Evolutionary conservation across 2,888 invertebrate genomes (phyloP).

Genomic region (Drosophila kuntzei): DNA sequence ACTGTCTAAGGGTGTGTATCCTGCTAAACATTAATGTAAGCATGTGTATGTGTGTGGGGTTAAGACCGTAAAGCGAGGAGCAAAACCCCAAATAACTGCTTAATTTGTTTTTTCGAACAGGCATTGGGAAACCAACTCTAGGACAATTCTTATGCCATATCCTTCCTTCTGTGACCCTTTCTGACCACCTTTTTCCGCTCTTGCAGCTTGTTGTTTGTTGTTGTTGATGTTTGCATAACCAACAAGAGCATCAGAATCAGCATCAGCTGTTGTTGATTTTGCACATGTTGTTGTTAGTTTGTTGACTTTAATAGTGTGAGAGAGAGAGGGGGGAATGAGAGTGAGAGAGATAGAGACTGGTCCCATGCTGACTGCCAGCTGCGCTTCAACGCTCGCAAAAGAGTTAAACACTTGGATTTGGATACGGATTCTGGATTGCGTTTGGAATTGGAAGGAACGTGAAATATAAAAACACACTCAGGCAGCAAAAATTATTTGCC

Average conservation of each 20-base stretch:
- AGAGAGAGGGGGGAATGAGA: slow-evolving; percentile 16
- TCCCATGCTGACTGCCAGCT: slow-evolving; percentile 44
- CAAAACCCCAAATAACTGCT: slow-evolving; percentile 75
- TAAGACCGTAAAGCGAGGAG: slow-evolving; percentile 30
- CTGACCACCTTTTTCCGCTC: slow-evolving; percentile 59
- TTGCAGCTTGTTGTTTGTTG: slow-evolving; percentile 28
- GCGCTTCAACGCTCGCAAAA: slow-evolving; percentile 61
- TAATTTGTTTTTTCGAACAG: slow-evolving; percentile 70
- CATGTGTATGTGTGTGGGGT: slow-evolving; percentile 2
- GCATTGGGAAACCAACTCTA: slow-evolving; percentile 32
- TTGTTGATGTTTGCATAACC: slow-evolving; percentile 34
- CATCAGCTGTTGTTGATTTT: slow-evolving; percentile 48
- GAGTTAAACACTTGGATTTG: slow-evolving; percentile 35
- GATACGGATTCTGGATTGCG: slow-evolving; percentile 11
- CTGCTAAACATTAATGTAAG: slow-evolving; percentile 8
- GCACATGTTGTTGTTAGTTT: slow-evolving; percentile 68
- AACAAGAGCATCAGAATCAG: slow-evolving; percentile 4
- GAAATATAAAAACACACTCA: slow-evolving; percentile 30
- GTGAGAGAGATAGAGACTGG: slow-evolving; percentile 7
- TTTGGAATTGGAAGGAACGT: background rate
- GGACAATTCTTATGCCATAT: background rate
- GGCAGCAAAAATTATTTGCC: slow-evolving; percentile 56
- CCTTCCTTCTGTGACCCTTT: slow-evolving; percentile 44
- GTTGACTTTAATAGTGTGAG: slow-evolving; percentile 59
- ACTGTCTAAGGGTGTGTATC: slow-evolving; percentile 27